phyloP scores from a whole-genome alignment of 2,113 vertebrate species.

The Odontesthes bonariensis region DNA sequence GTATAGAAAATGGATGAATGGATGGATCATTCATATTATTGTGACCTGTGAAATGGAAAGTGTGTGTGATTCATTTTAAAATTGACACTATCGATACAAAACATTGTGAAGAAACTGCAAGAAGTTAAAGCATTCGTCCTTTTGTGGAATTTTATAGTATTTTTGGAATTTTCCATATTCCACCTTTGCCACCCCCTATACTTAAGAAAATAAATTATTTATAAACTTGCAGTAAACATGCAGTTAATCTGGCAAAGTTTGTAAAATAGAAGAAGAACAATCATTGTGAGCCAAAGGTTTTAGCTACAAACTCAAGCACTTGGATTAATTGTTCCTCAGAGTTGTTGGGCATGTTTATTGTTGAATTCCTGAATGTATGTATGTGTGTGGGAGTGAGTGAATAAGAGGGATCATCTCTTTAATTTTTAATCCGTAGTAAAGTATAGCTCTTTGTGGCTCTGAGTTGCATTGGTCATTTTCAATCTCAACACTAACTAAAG shows the following conservation, averaged over 20 bases:
- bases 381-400: background rate
- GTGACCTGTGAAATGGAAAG: too few relatives aligned
- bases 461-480: constrained; percentile 54
- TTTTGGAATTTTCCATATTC: too few relatives aligned
- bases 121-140: background rate
- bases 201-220: too few relatives aligned
- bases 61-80: background rate
- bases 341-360: constrained; percentile 49
- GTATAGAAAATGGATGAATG: too few relatives aligned
- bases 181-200: too few relatives aligned
- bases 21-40: too few relatives aligned
- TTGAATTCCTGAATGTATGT: constrained; percentile 3
- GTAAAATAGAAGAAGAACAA: too few relatives aligned
- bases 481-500: constrained; percentile 45
- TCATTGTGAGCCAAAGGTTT: constrained; percentile 80
- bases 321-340: constrained; percentile 83
- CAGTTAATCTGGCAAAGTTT: too few relatives aligned
- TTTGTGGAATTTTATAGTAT: background rate
- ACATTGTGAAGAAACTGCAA: background rate
- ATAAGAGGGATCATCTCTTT: constrained; percentile 17
- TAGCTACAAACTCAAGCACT: constrained; percentile 84
- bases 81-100: background rate
- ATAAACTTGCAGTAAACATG: too few relatives aligned
- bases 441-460: constrained; percentile 19
- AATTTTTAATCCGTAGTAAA: constrained; percentile 59